Percentiles rank a stretch among this genome's conserved stretches.
phyloP scores from a whole-genome alignment of 2,797 vertebrate genomes.

The Danio jaintianensis region DNA sequence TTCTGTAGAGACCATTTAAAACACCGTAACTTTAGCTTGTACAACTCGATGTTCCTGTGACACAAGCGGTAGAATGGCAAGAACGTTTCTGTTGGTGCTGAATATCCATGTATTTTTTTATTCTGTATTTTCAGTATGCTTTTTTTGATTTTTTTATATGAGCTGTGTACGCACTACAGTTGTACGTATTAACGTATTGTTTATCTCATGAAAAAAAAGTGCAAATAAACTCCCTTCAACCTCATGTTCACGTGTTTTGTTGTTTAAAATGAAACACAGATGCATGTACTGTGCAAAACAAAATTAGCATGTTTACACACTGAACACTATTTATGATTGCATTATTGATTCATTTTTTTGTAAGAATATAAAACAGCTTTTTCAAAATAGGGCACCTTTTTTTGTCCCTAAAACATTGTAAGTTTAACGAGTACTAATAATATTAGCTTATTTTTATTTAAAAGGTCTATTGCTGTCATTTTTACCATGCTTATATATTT shows the following conservation, averaged over 20 bases:
- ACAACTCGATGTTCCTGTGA: conserved; percentile 41
- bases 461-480: too few relatives aligned
- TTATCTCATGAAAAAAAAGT: conserved; percentile 79
- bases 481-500: too few relatives aligned
- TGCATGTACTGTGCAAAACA: too few relatives aligned
- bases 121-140: conserved; percentile 66
- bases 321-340: background rate
- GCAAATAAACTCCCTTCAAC: conserved; percentile 83
- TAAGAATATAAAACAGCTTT: too few relatives aligned
- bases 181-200: conserved; percentile 65
- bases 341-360: background rate
- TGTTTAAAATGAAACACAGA: background rate
- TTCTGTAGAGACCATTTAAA: conserved; percentile 32
- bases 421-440: too few relatives aligned
- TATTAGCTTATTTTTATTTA: too few relatives aligned
- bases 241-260: conserved; percentile 46
- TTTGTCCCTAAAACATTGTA: too few relatives aligned
- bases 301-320: background rate
- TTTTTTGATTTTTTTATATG: conserved; percentile 71
- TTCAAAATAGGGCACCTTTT: too few relatives aligned
- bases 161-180: conserved; percentile 64
- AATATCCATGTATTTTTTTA: conserved; percentile 59
- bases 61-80: conserved; percentile 48
- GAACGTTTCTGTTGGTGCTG: conserved; percentile 64
- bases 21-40: conserved; percentile 38